Conservation (phyloP, 2,888 invertebrate species). For the Drosophila multiciliata region DNA sequence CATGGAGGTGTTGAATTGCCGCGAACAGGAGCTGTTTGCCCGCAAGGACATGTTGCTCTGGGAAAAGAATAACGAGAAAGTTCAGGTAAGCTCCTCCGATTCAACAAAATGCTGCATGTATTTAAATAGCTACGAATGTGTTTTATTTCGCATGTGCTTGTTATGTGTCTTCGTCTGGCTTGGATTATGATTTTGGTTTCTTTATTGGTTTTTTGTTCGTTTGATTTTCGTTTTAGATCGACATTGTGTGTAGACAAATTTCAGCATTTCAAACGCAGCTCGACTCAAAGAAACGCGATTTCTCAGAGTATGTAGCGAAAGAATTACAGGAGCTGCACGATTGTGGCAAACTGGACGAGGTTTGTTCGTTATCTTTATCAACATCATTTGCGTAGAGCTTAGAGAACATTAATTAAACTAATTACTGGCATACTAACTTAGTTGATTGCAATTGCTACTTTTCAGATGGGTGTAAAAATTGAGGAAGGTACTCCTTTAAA, state of each 20-base stretch:
- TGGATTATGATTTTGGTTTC: slow-evolving; percentile 70
- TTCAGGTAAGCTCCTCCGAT: slow-evolving; percentile 78
- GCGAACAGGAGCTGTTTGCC: slow-evolving; percentile 85
- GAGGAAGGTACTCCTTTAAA: slow-evolving; percentile 86
- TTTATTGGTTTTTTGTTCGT: slow-evolving; percentile 65
- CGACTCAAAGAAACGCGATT: slow-evolving; percentile 86
- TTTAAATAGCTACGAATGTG: neutral
- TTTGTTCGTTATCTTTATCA: slow-evolving; percentile 71
- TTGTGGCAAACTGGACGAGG: slow-evolving; percentile 86
- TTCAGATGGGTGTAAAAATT: slow-evolving; percentile 86
- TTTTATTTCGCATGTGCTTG: slow-evolving; percentile 21
- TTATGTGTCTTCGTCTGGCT: slow-evolving; percentile 40
- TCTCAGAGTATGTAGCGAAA: slow-evolving; percentile 86
- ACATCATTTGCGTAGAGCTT: slow-evolving; percentile 27
- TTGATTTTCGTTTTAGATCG: slow-evolving; percentile 87
- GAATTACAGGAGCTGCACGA: slow-evolving; percentile 86
- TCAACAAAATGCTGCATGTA: slow-evolving; percentile 14
- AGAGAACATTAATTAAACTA: neutral
- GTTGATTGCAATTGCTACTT: neutral
- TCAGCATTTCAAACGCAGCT: slow-evolving; percentile 86
- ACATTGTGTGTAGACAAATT: slow-evolving; percentile 88
- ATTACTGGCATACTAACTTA: neutral
- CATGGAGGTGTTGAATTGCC: slow-evolving; percentile 86
- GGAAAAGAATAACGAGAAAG: slow-evolving; percentile 85
- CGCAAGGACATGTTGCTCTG: slow-evolving; percentile 84